Percentiles rank a stretch among this genome's conserved stretches.
phyloP scores from a whole-genome alignment of 2,797 vertebrate species.

The Gastrophryne carolinensis region DNA sequence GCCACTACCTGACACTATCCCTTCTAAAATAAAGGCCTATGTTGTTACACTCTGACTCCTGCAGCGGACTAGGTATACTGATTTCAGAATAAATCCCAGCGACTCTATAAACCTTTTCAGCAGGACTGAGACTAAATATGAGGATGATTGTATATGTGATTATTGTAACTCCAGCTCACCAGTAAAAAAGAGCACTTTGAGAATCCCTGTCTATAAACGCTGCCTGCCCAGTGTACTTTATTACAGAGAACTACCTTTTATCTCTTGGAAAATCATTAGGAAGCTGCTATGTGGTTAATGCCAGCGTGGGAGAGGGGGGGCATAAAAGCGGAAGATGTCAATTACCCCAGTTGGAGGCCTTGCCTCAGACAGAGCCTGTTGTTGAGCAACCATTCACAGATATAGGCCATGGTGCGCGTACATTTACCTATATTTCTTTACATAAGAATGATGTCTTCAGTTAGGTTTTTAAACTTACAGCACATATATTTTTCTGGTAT shows the following conservation, averaged over 20 bases:
- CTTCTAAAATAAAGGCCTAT: too few relatives aligned
- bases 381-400: slow-evolving; percentile 24
- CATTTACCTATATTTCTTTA: slow-evolving; percentile 2
- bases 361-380: slow-evolving; percentile 19
- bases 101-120: not conserved
- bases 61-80: not conserved
- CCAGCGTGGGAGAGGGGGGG: slow-evolving; percentile 6
- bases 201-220: slow-evolving; percentile 5
- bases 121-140: not conserved
- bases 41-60: not conserved
- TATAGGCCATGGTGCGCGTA: not conserved
- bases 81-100: not conserved
- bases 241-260: not conserved
- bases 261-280: slow-evolving; percentile 28
- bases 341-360: slow-evolving; percentile 41
- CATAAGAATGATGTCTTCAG: not conserved
- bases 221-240: not conserved
- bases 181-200: not conserved
- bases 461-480: not conserved
- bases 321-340: slow-evolving; percentile 27
- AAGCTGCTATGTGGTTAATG: slow-evolving; percentile 34
- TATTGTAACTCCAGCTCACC: not conserved
- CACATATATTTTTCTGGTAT: too few relatives aligned
- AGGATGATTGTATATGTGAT: not conserved
- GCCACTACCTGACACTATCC: too few relatives aligned